Base-by-base conservation (phyloP, 2,113 vertebrate genomes). In the Hyla sarda region DNA sequence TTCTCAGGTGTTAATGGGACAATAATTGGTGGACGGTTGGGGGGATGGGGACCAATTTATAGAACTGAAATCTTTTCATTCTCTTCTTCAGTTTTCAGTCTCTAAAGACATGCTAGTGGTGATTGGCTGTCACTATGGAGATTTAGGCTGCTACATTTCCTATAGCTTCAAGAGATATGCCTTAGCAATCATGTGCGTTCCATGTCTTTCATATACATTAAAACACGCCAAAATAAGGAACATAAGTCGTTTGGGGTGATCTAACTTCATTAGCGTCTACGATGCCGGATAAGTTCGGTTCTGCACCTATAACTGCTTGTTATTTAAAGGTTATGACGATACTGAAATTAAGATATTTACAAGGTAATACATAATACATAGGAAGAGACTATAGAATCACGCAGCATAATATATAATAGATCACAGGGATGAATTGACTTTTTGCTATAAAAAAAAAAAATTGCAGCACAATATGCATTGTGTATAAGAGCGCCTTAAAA, bases 91-190 rank as follows among this genome's bases (percentile, higher is more conserved):
- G 25, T 81, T 86, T 86, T 56, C 76, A 21, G 75, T 78, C 84
- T 86, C 75, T 37, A 79, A 86, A 86, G 84, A 73, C 34, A 86
- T 32, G 67, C 54, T 34, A 34, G n/a, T 82, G 60, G 52, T 82
- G 85, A 87, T 87, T 87, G 85, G 77, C 77, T 87, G 85, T 87
- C 85, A 87, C 85, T 87, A 87, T 87, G 85, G 85, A 81, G 85
- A 87, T 87, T 87, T 87, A 80, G 77, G 78, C 78, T 87, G 67
- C 65, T 82, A 82, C 69, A 74, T 87, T 87, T 74, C 72, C 47
- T 85, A 37, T 74, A 25, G 84, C 81, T 86, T 87, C 77, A 58
- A 87, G 85, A 74, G 85, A 87, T 81, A 54, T 86, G 62, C 28
- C 62, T 86, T 60, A 52, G 79, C 67, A 60, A 34, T 62, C 73